Evolutionary conservation across 2,888 invertebrate species (phyloP), one percentile per base, ranked within the genome.

Genomic region (Anthophora plumipes): DNA sequence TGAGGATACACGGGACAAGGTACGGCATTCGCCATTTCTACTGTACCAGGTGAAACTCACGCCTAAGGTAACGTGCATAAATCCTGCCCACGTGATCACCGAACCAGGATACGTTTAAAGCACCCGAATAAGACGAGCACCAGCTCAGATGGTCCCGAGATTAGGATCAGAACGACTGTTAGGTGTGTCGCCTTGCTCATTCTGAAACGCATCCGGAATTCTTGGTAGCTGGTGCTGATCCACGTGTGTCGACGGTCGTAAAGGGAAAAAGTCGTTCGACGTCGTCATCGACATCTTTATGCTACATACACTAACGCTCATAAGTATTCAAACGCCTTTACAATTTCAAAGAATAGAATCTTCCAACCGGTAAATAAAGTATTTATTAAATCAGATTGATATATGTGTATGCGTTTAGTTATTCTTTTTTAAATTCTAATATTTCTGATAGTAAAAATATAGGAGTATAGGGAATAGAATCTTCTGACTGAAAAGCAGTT

Each of bases 131-230:
- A 89, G 90, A 89, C 87, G 90, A 89, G 88, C 82, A n/a, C n/a
- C n/a, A 52, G 90, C 83, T 87, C 86, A 86, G 86, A 90, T 89
- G 87, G 89, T 84, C 86, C 84, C 81, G 84, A 91, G 91, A 91
- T 91, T 90, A 90, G 87, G 88, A 91, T 91, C 90, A 89, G 78
- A 89, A 85, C 86, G 90, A 87, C 84, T 83, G 84, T 89, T 89
- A 91, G 91, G 91, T 90, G 91, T 91, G 91, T 89, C 91, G 84
- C 77, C 77, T 77, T 39, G 55, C 80, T 82, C 86, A 84, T 86
- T 84, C 73, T 64, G 81, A 85, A 85, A 85, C 83, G 89, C 91
- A 90, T 90, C 88, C 89, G 89, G 89, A 88, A 91, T 90, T 88
- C 80, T 73, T 87, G 86, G 72, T 75, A 82, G 89, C 89, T 89